Conservation (phyloP, 2,888 invertebrate genomes). For the Athalia cordata region DNA sequence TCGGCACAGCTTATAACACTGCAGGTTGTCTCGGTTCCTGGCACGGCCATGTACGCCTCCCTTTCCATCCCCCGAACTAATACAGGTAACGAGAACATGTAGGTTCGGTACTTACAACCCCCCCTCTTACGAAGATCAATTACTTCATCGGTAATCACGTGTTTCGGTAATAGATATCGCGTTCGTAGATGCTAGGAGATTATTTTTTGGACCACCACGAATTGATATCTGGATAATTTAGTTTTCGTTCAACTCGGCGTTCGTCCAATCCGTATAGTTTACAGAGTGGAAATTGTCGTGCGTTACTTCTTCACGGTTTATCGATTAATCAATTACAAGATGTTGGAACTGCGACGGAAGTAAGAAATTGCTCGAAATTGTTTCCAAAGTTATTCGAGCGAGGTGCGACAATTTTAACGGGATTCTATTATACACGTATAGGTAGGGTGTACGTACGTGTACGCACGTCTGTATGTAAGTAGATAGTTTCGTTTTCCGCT, state of each 20-base stretch:
- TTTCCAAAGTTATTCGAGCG: constrained; percentile 9
- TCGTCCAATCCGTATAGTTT: background rate
- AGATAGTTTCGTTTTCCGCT: background rate
- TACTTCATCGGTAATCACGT: constrained; percentile 30
- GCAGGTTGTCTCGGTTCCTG: constrained; percentile 39
- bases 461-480: no score
- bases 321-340: constrained; percentile 17
- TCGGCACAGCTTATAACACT: constrained; percentile 2
- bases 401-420: constrained; percentile 18
- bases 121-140: constrained; percentile 36
- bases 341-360: background rate
- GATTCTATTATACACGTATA: background rate
- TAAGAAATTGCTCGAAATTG: constrained; percentile 10
- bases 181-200: background rate
- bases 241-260: background rate
- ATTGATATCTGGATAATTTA: background rate
- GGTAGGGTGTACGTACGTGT: background rate
- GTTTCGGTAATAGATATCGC: background rate
- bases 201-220: no score
- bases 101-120: constrained; percentile 37
- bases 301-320: background rate
- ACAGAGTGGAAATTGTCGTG: constrained; percentile 17
- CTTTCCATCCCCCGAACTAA: constrained; percentile 20
- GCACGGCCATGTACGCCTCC: constrained; percentile 34
- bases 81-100: constrained; percentile 41